A percentile compares a stretch with the other conserved stretches of the same genome.
Conservation (phyloP, 2,113 vertebrate species). For the Pygathrix nemaeus region DNA sequence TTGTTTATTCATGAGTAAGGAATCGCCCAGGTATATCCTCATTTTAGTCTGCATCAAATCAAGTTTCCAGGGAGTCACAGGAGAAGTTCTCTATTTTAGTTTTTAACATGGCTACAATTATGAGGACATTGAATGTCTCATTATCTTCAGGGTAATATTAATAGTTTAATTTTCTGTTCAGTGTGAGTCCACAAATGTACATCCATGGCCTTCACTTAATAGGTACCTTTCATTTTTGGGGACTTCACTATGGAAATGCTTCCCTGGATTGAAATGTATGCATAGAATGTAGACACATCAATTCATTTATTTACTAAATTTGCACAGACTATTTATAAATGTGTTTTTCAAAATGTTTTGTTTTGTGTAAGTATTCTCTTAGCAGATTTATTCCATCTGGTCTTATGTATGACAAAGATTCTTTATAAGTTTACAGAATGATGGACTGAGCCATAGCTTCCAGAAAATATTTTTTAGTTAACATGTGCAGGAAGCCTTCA, state of each 20-base stretch:
- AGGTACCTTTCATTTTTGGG: neutral
- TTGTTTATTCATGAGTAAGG: neutral
- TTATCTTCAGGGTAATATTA: neutral
- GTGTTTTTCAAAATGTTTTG: neutral
- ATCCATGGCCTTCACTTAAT: neutral
- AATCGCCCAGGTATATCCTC: neutral
- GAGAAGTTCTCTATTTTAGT: neutral
- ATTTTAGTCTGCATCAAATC: neutral
- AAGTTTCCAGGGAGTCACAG: neutral
- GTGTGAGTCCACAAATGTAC: neutral
- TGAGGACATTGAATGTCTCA: neutral
- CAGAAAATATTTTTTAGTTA: neutral
- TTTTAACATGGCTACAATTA: neutral
- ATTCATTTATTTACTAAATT: neutral
- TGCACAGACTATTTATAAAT: neutral
- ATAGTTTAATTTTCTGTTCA: neutral
- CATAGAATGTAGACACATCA: neutral
- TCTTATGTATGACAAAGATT: neutral
- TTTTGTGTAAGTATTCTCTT: neutral
- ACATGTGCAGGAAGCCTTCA: neutral
- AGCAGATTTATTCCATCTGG: slow-evolving; percentile 34
- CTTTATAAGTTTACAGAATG: neutral
- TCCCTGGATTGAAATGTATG: neutral
- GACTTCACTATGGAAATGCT: neutral
- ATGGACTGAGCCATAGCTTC: neutral